Base-by-base conservation (phyloP, 2,888 invertebrate species). In the Acanthosepion pharaonis region DNA sequence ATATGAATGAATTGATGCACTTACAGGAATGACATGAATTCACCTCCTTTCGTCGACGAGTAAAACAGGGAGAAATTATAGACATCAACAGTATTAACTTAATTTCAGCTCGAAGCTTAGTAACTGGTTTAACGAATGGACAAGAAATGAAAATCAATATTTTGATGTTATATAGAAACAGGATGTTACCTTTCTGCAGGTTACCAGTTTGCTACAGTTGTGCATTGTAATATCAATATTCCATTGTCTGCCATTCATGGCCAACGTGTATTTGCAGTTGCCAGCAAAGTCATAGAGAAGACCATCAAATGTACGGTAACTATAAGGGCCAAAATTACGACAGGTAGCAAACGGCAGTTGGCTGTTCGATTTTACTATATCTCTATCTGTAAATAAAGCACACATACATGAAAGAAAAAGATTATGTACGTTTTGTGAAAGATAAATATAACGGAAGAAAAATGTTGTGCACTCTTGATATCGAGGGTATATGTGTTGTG, bases 301-400 rank as follows among this genome's bases (percentile, higher is more conserved):
- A 1, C 99, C 99, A 97, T 99, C 99, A 96, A 99, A 99, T 0
- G 99, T 98, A 97, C 98, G 98, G 96, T 98, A 98, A 97, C 96
- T 96, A 94, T 95, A 95, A 20, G 95, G 95, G 3, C 96, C 96
- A 95, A 95, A 96, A 91, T 95, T 95, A 91, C 96, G 94, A 95
- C 96, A 96, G 0, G 96, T 96, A 49, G 95, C 94, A 95, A 96
- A 96, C 20, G 95, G 94, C 1, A 96, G 95, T 33, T 95, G 91
- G 91, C 95, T 91, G 20, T 91, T 95, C 33, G 95, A 95, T 28
- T 94, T 94, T 11, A 96, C 59, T 92, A 95, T 20, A 25, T 91
- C 25, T 25, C 5, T 28, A 28, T n/a, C 59, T 48, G 33, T 25
- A 55, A 42, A 49, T 92, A n/a, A n/a, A 78, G n/a, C 9, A 78